Evolutionary conservation across 2,888 invertebrate genomes (phyloP), one percentile per base, ranked within the genome.

Genomic region (Acrocyrtus sp.): DNA sequence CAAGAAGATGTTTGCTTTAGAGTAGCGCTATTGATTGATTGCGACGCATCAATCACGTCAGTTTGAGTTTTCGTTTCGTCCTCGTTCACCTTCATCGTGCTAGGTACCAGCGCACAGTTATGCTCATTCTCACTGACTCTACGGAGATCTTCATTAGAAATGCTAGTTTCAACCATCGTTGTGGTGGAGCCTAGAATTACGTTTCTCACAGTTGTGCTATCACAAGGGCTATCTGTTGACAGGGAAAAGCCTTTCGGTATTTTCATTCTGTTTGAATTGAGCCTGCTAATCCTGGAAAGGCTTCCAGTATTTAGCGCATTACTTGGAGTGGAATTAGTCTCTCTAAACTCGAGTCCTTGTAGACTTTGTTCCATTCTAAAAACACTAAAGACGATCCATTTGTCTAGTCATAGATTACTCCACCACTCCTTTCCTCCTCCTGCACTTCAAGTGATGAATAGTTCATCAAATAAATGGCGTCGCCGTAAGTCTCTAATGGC

Each of bases 181-280:
- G 43, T 17, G 26, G 17, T 57, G 15, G 39, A 39, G n/a, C n/a
- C n/a, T n/a, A n/a, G n/a, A 39, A 39, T 6, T 10, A 39, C 12
- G 39, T 39, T 39, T 39, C 12, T 39, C 39, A 39, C 12, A 12
- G 39, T 12, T 39, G 15, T 12, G 6, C 39, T 6, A 8, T 47
- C 17, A 6, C 47, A n/a, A n/a, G n/a, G n/a, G n/a, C n/a, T n/a
- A n/a, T n/a, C n/a, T n/a, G n/a, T n/a, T 17, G 50, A 51, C 50
- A 62, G 12, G 60, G 58, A 27, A 51, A 58, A 57, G 58, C 53
- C 22, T 27, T 26, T 58, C 21, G 53, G 60, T 27, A 68, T 68
- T 51, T 68, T 68, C 68, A 68, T 68, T 39, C 34, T 67, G 58
- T 67, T 67, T 60, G 53, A 24, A 43, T 51, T 45, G 45, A 60